Evolutionary conservation across 2,113 vertebrate species (phyloP), one percentile per base, ranked within the genome.

Genomic region (Pitta sordida): DNA sequence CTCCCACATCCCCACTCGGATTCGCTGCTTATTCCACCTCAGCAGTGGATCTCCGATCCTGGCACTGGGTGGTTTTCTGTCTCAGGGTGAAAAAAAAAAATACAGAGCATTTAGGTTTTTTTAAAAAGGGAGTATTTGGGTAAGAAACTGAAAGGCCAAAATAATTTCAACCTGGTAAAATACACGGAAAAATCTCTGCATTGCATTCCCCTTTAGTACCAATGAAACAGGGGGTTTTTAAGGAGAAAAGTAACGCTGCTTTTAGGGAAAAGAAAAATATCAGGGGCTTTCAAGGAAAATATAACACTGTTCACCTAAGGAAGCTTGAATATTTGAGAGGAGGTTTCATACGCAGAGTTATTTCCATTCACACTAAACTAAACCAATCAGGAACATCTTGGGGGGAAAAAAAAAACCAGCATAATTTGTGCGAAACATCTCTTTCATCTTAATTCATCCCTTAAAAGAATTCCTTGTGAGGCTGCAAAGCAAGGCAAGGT

Each of bases 351-450:
- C 76, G 22, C 46, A 78, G 32, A 82, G 30, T 30, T 56, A 49
- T 32, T 93, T 80, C 49, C 74, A 55, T 41, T 93, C 86, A 91
- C 74, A 20, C 29, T 56, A 30, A 76, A 90, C 14, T 53, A 90
- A 83, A 64, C 24, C 10, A 1, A 71, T 24, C 56, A 34, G 10
- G 7, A 29, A 14, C 5, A 1, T 34, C n/a, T 41, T 23, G 13
- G 2, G 26, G 30, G 2, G 29, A 18, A 46, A 41, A n/a, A 39
- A 39, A 21, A 32, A 41, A n/a, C 48, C 11, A 23, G 8, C 11
- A 36, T 1, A 5, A 15, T 55, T 87, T 75, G 48, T 58, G 24
- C 46, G 39, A 53, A 80, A 81, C 2, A 3, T 29, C 26, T 68
- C 44, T 71, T 78, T 41, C 29, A 24, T 30, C 43, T 70, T 22